Evolutionary conservation across 2,888 invertebrate species (phyloP), one percentile per base, ranked within the genome.

Genomic region (Trissolcus brochymenae): DNA sequence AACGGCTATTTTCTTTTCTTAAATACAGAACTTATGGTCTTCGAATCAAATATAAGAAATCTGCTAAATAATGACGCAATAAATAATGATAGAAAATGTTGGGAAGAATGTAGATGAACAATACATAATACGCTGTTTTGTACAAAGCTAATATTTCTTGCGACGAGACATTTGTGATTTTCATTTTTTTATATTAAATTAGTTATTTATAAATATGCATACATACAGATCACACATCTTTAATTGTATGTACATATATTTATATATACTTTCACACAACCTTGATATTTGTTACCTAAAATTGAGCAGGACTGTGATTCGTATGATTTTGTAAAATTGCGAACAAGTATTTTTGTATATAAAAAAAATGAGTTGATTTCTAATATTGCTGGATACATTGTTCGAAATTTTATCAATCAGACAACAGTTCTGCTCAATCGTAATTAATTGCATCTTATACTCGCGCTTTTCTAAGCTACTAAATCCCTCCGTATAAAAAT

Each of bases 401-500:
- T 46, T 46, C 14, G 11, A 35, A 6, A 35, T 35, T 35, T 46
- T 46, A 46, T 46, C 6, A n/a, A 46, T 46, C 35, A 35, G 7
- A 35, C 35, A 11, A 1, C 35, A 35, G 35, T 35, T 35, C 35
- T 35, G 11, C 35, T 35, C 9, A 35, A 35, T 35, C 35, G 35
- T 35, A 35, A 4, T 35, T 35, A 35, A 35, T 35, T 35, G 35
- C 35, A 35, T 35, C 35, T 56, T 14, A 41, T 55, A 62, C 57
- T 40, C 59, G 65, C 60, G 60, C 46, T 67, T 75, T 19, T 62
- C 53, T 76, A 67, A 62, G 46, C 56, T 77, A 76, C 51, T 29
- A 71, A 53, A 70, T 79, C 81, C 81, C 80, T 85, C 35, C 81
- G 86, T 88, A 88, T 87, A 89, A 88, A 89, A 89, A 88, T 89